Evolutionary conservation across 2,888 invertebrate species (phyloP).

Genomic region (Choreutis nemorana): DNA sequence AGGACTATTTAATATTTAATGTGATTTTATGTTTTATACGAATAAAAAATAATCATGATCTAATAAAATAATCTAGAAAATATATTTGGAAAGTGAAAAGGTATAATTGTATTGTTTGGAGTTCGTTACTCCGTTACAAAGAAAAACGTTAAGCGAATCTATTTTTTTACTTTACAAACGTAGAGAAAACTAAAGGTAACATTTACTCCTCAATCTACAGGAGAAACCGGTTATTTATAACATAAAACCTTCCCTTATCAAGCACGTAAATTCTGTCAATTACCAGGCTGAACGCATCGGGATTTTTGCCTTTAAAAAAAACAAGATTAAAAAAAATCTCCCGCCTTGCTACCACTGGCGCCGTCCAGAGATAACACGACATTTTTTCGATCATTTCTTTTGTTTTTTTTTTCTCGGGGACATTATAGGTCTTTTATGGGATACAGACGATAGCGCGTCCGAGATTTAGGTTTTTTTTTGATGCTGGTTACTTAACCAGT

Average conservation of each 20-base stretch:
- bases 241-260: conserved; percentile 33
- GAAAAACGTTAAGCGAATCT: no score
- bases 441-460: conserved; percentile 23
- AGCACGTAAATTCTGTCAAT: conserved; percentile 50
- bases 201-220: conserved; percentile 1
- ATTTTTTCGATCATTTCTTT: conserved; percentile 29
- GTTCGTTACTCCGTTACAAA: no score
- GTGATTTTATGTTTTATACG: neutral
- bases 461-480: conserved; percentile 18
- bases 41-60: no score
- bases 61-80: no score
- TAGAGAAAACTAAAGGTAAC: conserved; percentile 13
- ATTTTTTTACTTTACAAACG: no score
- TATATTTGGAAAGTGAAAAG: no score
- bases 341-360: conserved; percentile 38
- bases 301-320: conserved; percentile 15
- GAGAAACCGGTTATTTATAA: conserved; percentile 17
- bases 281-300: conserved; percentile 19
- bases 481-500: conserved; percentile 20
- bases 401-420: conserved; percentile 26
- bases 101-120: no score
- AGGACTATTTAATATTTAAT: neutral
- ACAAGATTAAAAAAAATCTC: conserved; percentile 16
- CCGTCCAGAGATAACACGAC: conserved; percentile 34
- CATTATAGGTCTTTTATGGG: conserved; percentile 37